These are phyloP conservation scores for Mamestra configurata DNA, from an alignment of 1,140 invertebrate genomes.

Conservation along the genomic window DNA sequence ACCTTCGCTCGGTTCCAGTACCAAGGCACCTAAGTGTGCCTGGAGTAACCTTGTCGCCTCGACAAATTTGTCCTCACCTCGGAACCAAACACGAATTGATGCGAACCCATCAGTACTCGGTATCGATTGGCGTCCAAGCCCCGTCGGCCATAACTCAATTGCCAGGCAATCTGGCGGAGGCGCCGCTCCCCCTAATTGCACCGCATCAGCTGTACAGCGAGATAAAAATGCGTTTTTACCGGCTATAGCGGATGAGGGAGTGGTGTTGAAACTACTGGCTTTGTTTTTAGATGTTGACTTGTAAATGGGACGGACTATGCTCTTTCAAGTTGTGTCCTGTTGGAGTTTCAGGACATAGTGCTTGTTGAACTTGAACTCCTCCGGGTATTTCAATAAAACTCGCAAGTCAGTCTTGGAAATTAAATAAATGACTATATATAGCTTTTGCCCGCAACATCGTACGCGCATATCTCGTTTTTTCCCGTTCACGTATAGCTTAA, in stretches of 20 bases:
- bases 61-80: neutral
- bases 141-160: conserved; percentile 67
- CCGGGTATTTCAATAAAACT: no score
- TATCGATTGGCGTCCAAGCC: conserved; percentile 27
- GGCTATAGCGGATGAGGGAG: neutral
- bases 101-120: neutral
- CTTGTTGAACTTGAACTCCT: no score
- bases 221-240: conserved; percentile 38
- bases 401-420: no score
- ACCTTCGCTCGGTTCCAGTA: no score
- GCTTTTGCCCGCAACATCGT: no score
- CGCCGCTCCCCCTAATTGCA: conserved; percentile 64
- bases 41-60: no score
- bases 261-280: neutral
- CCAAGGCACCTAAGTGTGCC: no score
- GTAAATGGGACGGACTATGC: neutral
- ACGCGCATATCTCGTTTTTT: no score
- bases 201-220: conserved; percentile 6
- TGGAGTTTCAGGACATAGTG: no score
- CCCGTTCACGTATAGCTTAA: no score
- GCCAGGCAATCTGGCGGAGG: conserved; percentile 70
- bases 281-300: neutral
- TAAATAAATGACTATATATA: no score
- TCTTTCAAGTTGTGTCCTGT: no score
- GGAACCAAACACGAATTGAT: conserved; percentile 6